Base-by-base conservation (phyloP, 35 echinoderm and acorn worm genomes). In the Hemicentrotus pulcherrimus region DNA sequence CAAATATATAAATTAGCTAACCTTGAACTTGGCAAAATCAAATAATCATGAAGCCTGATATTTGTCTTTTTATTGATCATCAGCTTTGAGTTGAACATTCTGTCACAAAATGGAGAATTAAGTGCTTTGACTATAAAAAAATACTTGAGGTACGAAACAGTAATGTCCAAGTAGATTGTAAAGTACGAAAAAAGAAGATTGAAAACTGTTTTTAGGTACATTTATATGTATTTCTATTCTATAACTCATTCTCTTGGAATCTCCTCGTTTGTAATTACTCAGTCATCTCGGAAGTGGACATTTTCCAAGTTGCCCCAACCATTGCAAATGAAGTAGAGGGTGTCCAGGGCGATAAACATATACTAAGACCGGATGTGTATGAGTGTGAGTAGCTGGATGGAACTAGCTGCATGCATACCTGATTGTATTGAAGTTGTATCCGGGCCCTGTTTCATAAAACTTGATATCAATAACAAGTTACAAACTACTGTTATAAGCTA, bases 251-350 rank as follows among this genome's bases (percentile, higher is more conserved):
- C 28, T 78, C 65, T 78, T 93, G 48, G 48, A 47, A 58, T 50
- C n/a, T 93, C 46, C n/a, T 93, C 46, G 5, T 48, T 58, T 93
- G 35, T 41, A 41, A 5, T n/a, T 32, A 32, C 91, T 47, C 91
- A 93, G 91, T 93, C 46, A 93, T 93, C 91, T 93, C 91, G n/a
- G 91, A 93, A n/a, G 91, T 93, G 91, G 48, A 93, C 48, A 93
- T 93, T 31, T 31, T 93, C 10, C 46, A 93, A 14, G 91, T 93
- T 50, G 48, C 91, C 91, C 50, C 91, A 28, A n/a, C 48, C 10
- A 93, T 47, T 47, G 5, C 45, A 7, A 50, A 93, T 93, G 91
- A 93, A 50, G 91, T 93, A 93, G 91, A 93, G 50, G 91, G 48
- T 93, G n/a, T 47, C 18, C 48, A 24, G 15, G 91, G 48, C 10